Base-by-base conservation (phyloP, 2,797 vertebrate genomes). In the Pelobates cultripes region DNA sequence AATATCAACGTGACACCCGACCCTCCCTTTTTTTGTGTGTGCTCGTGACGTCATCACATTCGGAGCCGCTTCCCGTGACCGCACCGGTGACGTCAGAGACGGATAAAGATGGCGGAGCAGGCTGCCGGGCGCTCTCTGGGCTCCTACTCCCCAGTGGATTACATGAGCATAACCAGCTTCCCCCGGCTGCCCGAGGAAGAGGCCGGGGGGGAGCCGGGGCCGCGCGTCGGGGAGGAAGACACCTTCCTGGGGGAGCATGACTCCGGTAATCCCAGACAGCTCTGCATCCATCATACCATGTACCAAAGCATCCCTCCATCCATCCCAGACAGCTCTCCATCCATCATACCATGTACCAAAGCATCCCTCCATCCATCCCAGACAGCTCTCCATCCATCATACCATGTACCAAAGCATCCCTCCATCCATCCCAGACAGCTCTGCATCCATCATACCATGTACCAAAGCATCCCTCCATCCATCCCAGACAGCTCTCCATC, bases 81-180 rank as follows among this genome's bases (percentile, higher is more conserved):
- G 41, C 40, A 51, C 17, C 43, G 14, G 81, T 82, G 81, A 82
- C 76, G 64, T 78, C 81, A 78, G 81, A 73, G 76, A 83, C 81
- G 77, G 85, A 85, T 73, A 84, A 84, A 82, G 88, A 85, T 87
- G 85, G 89, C 88, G 43, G 96, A 95, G 80, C 91, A 88, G 9
- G 94, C 94, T 14, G 93, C 94, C 57, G 95, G 96, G 89, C 96
- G 95, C 43, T 95, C 93, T 72, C 85, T 99, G 85, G 96, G 96
- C 70, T 96, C 94, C 61, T 97, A 96, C 87, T 99, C 97, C 41
- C 97, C 97, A 0, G 97, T 98, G 86, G 97, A 99, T 92, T 99
- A 99, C 89, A 98, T 99, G 97, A 99, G 97, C 93, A 99, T 99
- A 92, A 99, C 97, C 88, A 99, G 97, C 92, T 99, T 99, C 83